Percentiles rank a stretch among this genome's conserved stretches.
phyloP scores from a whole-genome alignment of 2,113 vertebrate genomes.

The Crocuta crocuta region DNA sequence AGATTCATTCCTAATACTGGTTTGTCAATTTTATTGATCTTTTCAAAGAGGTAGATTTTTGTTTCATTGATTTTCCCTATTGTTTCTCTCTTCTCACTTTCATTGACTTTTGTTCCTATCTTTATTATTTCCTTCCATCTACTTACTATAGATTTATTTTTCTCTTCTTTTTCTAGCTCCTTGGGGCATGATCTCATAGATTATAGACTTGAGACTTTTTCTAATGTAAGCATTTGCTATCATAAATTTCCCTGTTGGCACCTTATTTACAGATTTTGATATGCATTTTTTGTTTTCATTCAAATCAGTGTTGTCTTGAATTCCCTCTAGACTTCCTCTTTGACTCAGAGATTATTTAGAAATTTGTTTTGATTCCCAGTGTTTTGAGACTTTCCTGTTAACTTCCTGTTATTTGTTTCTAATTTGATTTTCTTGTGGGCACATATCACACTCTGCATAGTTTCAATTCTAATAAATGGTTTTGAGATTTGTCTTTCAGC shows the following conservation, averaged over 20 bases:
- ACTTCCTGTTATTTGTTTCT: neutral
- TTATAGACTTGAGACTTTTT: neutral
- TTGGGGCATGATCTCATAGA: neutral
- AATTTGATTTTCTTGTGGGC: neutral
- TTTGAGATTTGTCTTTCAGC: neutral
- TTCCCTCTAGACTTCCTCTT: neutral
- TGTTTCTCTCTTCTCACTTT: neutral
- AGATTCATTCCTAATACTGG: neutral
- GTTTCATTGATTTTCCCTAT: neutral
- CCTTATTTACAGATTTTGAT: neutral
- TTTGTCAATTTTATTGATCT: neutral
- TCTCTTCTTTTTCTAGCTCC: neutral
- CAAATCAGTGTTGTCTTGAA: neutral
- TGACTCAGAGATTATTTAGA: neutral
- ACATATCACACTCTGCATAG: neutral
- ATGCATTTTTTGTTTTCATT: neutral
- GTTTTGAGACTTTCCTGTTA: neutral
- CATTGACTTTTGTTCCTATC: neutral
- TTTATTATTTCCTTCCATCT: neutral
- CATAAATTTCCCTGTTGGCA: neutral
- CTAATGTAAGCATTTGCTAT: neutral
- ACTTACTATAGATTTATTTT: neutral
- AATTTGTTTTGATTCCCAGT: neutral
- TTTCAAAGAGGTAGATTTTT: conserved; percentile 23
- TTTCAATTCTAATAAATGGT: neutral